These are phyloP conservation scores for Microcebus ravelobensis DNA, from an alignment of 2,113 vertebrate genomes.

Conservation along the genomic window DNA sequence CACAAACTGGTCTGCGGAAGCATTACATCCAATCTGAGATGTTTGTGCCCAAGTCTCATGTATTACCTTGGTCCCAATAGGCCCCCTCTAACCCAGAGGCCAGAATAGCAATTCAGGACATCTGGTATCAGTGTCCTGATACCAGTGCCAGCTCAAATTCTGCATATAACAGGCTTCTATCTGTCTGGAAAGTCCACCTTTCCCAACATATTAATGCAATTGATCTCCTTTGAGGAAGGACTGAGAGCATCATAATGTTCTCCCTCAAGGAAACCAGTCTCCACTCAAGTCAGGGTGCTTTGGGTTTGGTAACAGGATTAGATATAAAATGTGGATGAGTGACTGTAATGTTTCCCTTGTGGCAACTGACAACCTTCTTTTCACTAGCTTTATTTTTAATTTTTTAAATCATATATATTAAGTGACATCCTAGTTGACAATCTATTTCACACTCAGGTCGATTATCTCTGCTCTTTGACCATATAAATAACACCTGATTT, in stretches of 20 bases:
- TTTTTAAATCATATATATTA: neutral
- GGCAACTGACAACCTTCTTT: neutral
- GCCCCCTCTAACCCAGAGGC: neutral
- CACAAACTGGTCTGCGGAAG: neutral
- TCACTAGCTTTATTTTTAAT: neutral
- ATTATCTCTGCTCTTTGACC: neutral
- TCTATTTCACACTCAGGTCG: neutral
- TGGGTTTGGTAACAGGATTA: neutral
- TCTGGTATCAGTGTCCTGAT: neutral
- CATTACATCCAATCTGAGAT: neutral
- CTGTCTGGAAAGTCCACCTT: neutral
- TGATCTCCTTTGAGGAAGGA: neutral
- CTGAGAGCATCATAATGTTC: neutral
- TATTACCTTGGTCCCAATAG: neutral
- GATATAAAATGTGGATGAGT: neutral
- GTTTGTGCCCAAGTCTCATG: neutral
- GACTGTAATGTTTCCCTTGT: neutral
- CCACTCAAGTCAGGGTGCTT: neutral
- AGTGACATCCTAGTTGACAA: neutral
- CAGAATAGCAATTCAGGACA: neutral
- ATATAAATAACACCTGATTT: neutral
- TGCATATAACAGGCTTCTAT: neutral
- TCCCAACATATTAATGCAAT: too few species aligned
- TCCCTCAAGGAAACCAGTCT: neutral
- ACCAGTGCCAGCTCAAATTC: neutral